Evolutionary conservation across 1,140 invertebrate genomes (phyloP).

Genomic region (Scaptodrosophila lebanonensis): DNA sequence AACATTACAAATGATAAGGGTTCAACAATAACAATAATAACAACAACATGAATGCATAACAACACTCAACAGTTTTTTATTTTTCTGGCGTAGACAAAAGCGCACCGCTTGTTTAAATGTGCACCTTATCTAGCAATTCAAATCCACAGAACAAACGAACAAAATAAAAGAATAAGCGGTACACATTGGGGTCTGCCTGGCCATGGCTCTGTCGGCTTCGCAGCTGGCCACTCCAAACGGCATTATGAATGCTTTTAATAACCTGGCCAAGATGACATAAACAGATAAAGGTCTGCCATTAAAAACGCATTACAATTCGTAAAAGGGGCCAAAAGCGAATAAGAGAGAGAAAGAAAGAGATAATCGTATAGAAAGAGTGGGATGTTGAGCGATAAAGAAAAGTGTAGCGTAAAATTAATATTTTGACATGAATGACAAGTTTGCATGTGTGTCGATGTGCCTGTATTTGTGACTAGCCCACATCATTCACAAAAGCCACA

Average conservation of each 20-base stretch:
- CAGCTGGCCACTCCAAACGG: constrained; percentile 24
- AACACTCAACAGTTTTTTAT: constrained; percentile 21
- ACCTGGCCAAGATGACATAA: constrained; percentile 58
- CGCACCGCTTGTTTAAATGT: constrained; percentile 43
- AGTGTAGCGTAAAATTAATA: constrained; percentile 35
- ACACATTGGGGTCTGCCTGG: too few species aligned
- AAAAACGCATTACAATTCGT: constrained; percentile 75
- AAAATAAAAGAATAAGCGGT: constrained; percentile 6
- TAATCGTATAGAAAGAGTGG: constrained; percentile 18
- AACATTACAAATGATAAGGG: constrained; percentile 66
- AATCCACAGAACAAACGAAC: constrained; percentile 35
- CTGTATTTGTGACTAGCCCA: constrained; percentile 18
- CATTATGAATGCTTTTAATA: constrained; percentile 70
- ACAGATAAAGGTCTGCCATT: constrained; percentile 64
- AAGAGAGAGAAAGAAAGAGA: constrained; percentile 5
- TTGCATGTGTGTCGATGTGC: constrained; percentile 10
- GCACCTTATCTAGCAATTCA: constrained; percentile 44
- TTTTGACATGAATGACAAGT: constrained; percentile 50
- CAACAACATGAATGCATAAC: constrained; percentile 15
- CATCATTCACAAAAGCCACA: constrained; percentile 66
- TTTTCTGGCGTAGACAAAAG: constrained; percentile 27
- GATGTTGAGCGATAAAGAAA: background rate
- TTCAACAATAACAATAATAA: constrained; percentile 42
- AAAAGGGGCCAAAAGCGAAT: constrained; percentile 26
- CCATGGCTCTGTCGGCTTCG: too few species aligned